phyloP scores from a whole-genome alignment of 2,888 invertebrate species.

The Ptilodon capucinus region DNA sequence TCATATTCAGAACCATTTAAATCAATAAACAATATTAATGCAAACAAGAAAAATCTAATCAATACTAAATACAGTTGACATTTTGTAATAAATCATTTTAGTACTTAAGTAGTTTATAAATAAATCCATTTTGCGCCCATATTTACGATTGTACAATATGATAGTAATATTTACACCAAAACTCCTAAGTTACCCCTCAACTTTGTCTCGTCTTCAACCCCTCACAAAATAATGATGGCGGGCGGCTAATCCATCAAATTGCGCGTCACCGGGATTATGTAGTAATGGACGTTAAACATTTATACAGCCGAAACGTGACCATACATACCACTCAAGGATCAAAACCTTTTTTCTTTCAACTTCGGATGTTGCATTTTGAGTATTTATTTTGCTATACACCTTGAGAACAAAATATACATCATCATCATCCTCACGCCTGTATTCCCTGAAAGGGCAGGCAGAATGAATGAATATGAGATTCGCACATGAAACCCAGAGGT shows the following conservation, averaged over 20 bases:
- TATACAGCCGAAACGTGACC: slow-evolving; percentile 59
- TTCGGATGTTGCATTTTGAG: slow-evolving; percentile 2
- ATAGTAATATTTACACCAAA: neutral
- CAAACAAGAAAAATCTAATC: no score
- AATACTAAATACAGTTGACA: no score
- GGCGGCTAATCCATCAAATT: slow-evolving; percentile 55
- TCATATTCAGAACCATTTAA: no score
- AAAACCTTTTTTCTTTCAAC: slow-evolving; percentile 56
- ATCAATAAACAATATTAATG: no score
- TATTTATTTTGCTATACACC: neutral
- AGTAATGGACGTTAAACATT: slow-evolving; percentile 73
- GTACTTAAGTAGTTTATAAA: no score
- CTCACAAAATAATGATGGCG: slow-evolving; percentile 28
- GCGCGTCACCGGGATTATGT: slow-evolving; percentile 54
- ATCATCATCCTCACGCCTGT: no score
- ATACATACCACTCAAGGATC: slow-evolving; percentile 51
- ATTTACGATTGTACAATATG: neutral
- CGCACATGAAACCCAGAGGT: no score
- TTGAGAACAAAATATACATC: neutral
- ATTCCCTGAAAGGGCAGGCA: no score
- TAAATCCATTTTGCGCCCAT: no score
- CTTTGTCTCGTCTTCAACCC: neutral
- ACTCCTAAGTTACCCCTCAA: neutral
- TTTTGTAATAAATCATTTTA: no score
- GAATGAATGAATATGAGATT: no score